Percentiles rank a stretch among this genome's conserved stretches.
phyloP scores from a whole-genome alignment of 2,888 invertebrate species.

The Glyphotaelius pellucidus region DNA sequence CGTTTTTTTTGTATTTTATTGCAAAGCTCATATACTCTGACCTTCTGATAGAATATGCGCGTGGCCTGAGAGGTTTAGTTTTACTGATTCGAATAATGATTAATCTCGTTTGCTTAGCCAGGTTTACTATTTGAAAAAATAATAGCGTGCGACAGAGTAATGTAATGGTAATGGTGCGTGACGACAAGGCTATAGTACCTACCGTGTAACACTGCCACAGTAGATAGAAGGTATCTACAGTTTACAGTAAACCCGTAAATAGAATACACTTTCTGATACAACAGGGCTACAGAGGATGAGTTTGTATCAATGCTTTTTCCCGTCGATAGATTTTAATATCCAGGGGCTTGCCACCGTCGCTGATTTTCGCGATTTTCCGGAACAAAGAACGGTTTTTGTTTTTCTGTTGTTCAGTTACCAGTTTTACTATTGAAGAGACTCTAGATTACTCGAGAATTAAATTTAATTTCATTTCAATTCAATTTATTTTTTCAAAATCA shows the following conservation, averaged over 20 bases:
- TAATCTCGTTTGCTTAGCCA: neutral
- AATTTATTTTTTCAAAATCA: too few relatives aligned
- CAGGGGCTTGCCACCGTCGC: neutral
- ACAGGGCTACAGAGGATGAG: neutral
- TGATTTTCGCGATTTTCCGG: too few relatives aligned
- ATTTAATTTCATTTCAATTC: too few relatives aligned
- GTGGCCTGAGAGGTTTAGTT: neutral
- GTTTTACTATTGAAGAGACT: too few relatives aligned
- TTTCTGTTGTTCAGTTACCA: too few relatives aligned
- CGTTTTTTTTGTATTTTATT: too few relatives aligned
- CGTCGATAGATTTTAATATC: neutral
- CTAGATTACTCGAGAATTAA: too few relatives aligned
- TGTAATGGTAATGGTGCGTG: neutral
- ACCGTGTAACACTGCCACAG: neutral
- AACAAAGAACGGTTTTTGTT: too few relatives aligned
- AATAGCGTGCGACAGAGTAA: neutral
- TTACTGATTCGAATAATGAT: neutral
- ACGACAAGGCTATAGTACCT: neutral
- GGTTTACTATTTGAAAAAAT: neutral
- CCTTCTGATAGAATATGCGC: too few relatives aligned
- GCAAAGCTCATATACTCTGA: too few relatives aligned
- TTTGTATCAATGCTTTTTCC: neutral
- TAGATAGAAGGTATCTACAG: neutral
- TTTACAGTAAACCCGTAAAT: neutral
- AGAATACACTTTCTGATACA: neutral